Base-by-base conservation (phyloP, 2,113 vertebrate species). In the Periophthalmus modestus region DNA sequence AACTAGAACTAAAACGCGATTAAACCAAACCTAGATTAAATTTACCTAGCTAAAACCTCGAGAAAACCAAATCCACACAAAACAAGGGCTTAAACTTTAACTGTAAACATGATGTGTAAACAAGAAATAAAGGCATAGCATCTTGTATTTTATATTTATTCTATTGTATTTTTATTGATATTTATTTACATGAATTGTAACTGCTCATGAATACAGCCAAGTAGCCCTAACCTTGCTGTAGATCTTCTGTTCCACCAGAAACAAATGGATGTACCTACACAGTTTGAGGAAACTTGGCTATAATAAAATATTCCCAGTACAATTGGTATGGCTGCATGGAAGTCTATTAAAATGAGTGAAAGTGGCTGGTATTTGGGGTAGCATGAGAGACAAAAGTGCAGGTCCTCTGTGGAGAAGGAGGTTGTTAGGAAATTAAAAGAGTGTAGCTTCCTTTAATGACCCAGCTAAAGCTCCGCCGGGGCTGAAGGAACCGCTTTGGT, bases 271-370 rank as follows among this genome's bases (percentile, higher is more conserved):
- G 57, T 14, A 59, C 13, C 12, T 24, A 19, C 50, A 50, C 57
- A 59, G 5, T 59, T 59, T 59, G 12, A 14, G 23, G 9, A 59
- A 28, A 23, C 12, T 23, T 55, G 19, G 82, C 66, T 75, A 13
- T 79, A 86, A 75, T 83, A 66, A 62, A 85, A 75, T 61, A 58
- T 23, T 69, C 47, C 18, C 63, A 67, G 21, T 62, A 28, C 68
- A 76, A 75, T 71, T 77, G 18, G 15, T 57, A 71, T 59, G 82
- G 36, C 74, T 61, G 70, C 28, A 18, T 86, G 77, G 82, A 73
- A 81, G 78, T 76, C 71, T 68, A 82, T 86, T 87, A 84, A 77
- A 81, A 59, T 81, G 62, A 85, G 80, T 74, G 54, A 72, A 65
- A 52, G n/a, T 23, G 58, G 24, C 75, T 43, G 14, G 75, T 54